Conservation (phyloP, 2,113 vertebrate genomes). For the Psettodes erumei region DNA sequence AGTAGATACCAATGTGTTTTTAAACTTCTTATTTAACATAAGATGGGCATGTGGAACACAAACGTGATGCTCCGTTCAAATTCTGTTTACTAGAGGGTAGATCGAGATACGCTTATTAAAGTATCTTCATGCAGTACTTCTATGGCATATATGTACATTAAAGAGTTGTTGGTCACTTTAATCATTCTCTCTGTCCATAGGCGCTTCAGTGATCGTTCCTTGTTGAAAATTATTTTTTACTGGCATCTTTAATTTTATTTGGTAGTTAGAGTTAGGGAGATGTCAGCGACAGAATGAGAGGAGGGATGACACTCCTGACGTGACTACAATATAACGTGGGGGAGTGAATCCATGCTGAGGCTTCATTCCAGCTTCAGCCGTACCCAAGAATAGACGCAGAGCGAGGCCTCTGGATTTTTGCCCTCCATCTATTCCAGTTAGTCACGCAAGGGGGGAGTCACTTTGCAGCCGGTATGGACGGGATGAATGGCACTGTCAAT, state of each 20-base stretch:
- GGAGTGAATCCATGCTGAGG: not conserved
- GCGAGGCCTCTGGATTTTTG: not conserved
- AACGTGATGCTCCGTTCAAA: not conserved
- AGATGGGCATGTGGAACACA: not conserved
- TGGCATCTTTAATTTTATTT: not conserved
- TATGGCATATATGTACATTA: not conserved
- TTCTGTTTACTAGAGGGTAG: not conserved
- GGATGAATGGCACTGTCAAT: not conserved
- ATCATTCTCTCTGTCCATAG: not conserved
- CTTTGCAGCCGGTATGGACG: not conserved
- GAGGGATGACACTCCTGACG: not conserved
- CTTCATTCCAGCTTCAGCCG: not conserved
- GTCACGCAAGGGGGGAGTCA: too few species aligned
- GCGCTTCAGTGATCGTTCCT: not conserved
- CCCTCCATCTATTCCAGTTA: not conserved
- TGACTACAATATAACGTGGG: not conserved
- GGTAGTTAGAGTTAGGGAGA: not conserved
- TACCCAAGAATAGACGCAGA: not conserved
- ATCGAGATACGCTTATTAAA: too few species aligned
- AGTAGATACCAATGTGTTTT: constrained; percentile 11
- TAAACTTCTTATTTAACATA: constrained; percentile 16
- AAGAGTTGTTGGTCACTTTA: not conserved
- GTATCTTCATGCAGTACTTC: not conserved
- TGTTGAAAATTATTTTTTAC: not conserved
- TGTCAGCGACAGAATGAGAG: not conserved